Base-by-base conservation (phyloP, 2,113 vertebrate genomes). In the Vireo altiloquus region DNA sequence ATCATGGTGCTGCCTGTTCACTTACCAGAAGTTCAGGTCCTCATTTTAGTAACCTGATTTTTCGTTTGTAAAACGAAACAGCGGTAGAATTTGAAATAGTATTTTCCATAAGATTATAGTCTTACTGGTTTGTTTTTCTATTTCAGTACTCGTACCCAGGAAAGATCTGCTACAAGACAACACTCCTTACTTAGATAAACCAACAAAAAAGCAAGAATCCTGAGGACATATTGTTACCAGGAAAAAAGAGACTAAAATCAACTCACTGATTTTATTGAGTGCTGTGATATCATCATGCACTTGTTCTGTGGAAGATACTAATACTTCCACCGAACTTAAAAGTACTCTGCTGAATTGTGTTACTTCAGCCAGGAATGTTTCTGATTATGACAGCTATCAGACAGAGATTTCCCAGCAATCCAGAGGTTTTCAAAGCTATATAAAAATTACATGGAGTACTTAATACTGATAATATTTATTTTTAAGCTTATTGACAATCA, bases 131-230 rank as follows among this genome's bases (percentile, higher is more conserved):
- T 64, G 50, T 72, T 72, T 54, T 68, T 54, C 54, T 95, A 0
- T 97, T 97, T 35, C 86, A 98, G 97, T 96, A 70, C 94, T 98
- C 2, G 17, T 95, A 84, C 95, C 97, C 68, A 96, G 97, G 82
- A 96, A 97, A 87, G 97, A 97, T 39, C 70, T 98, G 54, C 95
- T 98, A 15, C 95, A 96, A 72, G 96, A 98, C 72, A 97, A 97
- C 37, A 54, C 82, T 37, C 97, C 97, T 61, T 97, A 95, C 57
- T 54, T 90, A 40, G 95, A 98, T 57, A 81, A 87, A 46, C 94
- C 97, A 68, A 89, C 85, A 47, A 94, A 96, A 90, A 95, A 94
- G 44, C 77, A 74, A 78, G 85, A 94, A 82, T 92, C 92, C 47
- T 87, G 89, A 93, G 33, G 33, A 92, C 70, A 15, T 76, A 14